Conservation (phyloP, 2,888 invertebrate genomes). For the Yponomeuta plumbellus region DNA sequence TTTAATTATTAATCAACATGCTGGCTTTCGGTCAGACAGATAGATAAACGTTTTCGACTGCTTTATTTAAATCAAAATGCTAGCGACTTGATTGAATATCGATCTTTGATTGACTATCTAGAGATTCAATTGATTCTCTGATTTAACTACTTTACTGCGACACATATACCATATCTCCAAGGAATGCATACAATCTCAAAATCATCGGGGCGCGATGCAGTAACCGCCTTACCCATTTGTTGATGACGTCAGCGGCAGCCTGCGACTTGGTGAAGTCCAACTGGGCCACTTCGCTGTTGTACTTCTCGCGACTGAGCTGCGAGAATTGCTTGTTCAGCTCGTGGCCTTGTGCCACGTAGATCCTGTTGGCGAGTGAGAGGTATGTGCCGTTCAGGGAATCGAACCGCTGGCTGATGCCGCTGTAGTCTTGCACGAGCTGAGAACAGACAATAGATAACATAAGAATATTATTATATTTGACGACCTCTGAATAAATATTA, state of each 20-base stretch:
- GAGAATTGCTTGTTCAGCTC: conserved; percentile 31
- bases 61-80: too few species aligned
- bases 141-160: too few species aligned
- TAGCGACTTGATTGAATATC: too few species aligned
- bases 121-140: too few species aligned
- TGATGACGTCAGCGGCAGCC: conserved; percentile 30
- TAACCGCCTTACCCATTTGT: conserved; percentile 30
- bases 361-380: conserved; percentile 41
- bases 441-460: background rate
- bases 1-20: too few species aligned
- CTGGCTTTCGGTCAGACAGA: too few species aligned
- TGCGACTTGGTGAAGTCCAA: conserved; percentile 32
- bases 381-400: conserved; percentile 33
- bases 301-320: conserved; percentile 25
- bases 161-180: too few species aligned
- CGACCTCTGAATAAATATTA: too few species aligned
- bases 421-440: conserved; percentile 34
- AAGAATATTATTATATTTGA: too few species aligned
- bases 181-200: too few species aligned
- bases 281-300: conserved; percentile 34
- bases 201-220: background rate
- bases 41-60: too few species aligned
- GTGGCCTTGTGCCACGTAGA: conserved; percentile 34
- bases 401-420: conserved; percentile 30
- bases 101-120: too few species aligned